Percentiles rank a stretch among this genome's conserved stretches.
phyloP scores from a whole-genome alignment of 2,888 invertebrate genomes.

The Caenorhabditis doughertyi region DNA sequence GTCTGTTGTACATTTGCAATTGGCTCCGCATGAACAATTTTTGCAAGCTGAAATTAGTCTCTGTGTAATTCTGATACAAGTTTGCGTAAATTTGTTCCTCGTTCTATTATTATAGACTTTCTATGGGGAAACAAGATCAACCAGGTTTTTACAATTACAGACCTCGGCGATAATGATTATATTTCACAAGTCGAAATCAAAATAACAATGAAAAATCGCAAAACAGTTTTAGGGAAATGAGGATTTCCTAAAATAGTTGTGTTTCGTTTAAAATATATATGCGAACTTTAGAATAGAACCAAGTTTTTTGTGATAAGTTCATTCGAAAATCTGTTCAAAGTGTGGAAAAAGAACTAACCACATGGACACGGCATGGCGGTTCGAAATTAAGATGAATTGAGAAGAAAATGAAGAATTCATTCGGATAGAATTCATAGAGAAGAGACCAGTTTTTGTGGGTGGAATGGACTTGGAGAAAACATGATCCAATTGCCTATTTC shows the following conservation, averaged over 20 bases:
- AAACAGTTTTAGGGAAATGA: too few species aligned
- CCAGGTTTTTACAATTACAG: too few species aligned
- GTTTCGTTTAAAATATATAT: too few species aligned
- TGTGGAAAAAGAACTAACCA: conserved; percentile 41
- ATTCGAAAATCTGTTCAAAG: too few species aligned
- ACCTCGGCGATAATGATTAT: too few species aligned
- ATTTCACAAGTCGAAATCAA: too few species aligned
- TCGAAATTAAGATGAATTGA: conserved; percentile 18
- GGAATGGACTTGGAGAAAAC: conserved; percentile 15
- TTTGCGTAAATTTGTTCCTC: not conserved
- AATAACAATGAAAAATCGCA: too few species aligned
- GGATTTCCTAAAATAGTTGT: too few species aligned
- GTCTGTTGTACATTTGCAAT: conserved; percentile 42
- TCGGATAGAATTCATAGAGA: conserved; percentile 9
- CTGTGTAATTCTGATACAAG: too few species aligned
- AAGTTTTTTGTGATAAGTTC: too few species aligned
- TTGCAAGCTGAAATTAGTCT: conserved; percentile 56
- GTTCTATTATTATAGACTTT: not conserved
- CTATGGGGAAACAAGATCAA: too few species aligned
- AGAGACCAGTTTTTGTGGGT: conserved; percentile 33
- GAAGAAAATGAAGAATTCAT: conserved; percentile 13
- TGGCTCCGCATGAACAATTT: conserved; percentile 52
- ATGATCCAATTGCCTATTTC: conserved; percentile 23
- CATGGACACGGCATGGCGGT: conserved; percentile 53
- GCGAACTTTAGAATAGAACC: too few species aligned